phyloP scores from a whole-genome alignment of 2,888 invertebrate species.

The Clunio marinus region DNA sequence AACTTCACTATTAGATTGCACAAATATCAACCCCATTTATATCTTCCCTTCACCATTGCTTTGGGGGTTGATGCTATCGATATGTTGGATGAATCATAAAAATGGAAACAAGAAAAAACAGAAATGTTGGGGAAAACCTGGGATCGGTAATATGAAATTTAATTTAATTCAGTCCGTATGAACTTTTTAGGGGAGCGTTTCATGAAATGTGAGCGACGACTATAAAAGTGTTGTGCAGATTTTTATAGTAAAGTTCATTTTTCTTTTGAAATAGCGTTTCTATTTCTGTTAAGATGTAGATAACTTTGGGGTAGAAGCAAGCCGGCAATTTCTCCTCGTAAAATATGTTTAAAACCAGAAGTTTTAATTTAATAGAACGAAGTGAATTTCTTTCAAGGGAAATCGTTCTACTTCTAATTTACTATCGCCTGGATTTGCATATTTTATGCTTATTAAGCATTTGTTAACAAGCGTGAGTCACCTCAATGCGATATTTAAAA shows the following conservation, averaged over 20 bases:
- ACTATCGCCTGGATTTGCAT: background rate
- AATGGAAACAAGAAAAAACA: background rate
- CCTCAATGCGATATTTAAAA: too few relatives aligned
- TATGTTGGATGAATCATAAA: conserved; percentile 12
- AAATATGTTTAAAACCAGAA: too few relatives aligned
- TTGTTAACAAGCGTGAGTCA: background rate
- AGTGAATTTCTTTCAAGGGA: background rate
- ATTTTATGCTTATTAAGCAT: background rate
- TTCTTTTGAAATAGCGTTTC: too few relatives aligned
- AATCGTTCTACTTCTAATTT: background rate
- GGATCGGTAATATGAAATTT: background rate
- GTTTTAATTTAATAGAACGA: too few relatives aligned
- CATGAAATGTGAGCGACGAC: too few relatives aligned
- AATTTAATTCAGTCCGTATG: conserved; percentile 1
- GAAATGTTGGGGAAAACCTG: conserved; percentile 9
- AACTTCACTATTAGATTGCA: background rate
- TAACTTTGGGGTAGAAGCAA: too few relatives aligned
- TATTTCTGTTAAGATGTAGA: too few relatives aligned
- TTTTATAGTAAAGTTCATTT: too few relatives aligned
- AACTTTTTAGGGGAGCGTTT: background rate
- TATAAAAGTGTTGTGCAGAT: too few relatives aligned
- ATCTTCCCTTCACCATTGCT: background rate
- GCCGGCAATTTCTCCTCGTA: too few relatives aligned
- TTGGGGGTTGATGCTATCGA: background rate
- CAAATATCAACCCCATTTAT: conserved; percentile 18